Evolutionary conservation across 2,888 invertebrate species (phyloP), one percentile per base, ranked within the genome.

Genomic region (Eubasilissa splendida): DNA sequence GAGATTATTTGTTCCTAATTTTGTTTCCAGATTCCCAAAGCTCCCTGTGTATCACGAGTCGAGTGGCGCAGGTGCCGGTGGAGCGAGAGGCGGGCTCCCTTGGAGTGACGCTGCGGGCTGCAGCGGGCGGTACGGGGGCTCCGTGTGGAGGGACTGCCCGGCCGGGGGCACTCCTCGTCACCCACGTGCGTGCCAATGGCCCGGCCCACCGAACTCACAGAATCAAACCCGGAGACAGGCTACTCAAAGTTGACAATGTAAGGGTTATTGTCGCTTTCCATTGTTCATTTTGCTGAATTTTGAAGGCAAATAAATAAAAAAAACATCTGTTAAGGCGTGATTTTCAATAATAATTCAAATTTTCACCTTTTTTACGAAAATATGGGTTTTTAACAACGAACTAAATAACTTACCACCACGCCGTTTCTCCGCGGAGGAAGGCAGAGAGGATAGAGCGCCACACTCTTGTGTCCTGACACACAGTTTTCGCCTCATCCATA

Each of bases 151-250:
- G 94, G 0, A 94, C 94, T 56, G 89, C 89, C 0, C 84, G 90
- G 81, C 91, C 92, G 31, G 90, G 92, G 0, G 93, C 95, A 84
- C 96, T 98, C 0, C 88, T 98, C 84, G 94, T 99, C 58, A 98
- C 97, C 0, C 95, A 96, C 85, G 95, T 98, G 5, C 91, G 97
- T 84, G 94, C 96, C 10, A 95, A 96, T 77, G 97, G 98, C 0
- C 96, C 98, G 0, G 97, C 97, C 3, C 96, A 97, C 84, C 96
- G 96, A 86, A 96, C 96, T 80, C 97, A 97, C 0, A 93, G 97
- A 83, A 94, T 98, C 84, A 95, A 97, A 87, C 94, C 96, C 53
- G 98, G 98, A 3, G 98, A 98, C 87, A 93, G 98, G 42, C 89
- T 98, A 50, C 86, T 98, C 81, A 95, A 96, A 84, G 96, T 98